Conservation (phyloP, 2,888 invertebrate genomes). For the Lepidochrysops patricia region DNA sequence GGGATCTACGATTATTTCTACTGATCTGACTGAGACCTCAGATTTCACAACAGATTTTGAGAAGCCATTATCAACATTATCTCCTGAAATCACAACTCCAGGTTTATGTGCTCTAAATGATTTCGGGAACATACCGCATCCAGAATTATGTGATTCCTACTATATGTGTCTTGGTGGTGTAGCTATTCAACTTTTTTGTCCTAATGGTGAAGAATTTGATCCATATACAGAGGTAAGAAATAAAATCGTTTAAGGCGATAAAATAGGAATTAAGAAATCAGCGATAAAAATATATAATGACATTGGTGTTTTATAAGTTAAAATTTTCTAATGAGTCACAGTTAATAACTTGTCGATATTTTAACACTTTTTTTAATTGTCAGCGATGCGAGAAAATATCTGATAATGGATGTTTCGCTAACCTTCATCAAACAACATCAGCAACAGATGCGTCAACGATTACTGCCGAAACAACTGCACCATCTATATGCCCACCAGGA, state of each 20-base stretch:
- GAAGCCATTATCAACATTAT: not conserved
- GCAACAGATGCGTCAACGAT: not conserved
- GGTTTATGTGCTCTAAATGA: slow-evolving; percentile 14
- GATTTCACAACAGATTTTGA: not conserved
- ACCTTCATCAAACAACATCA: not conserved
- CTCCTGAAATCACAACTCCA: slow-evolving; percentile 15
- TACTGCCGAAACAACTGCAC: slow-evolving; percentile 16
- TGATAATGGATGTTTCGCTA: slow-evolving; percentile 11
- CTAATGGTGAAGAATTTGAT: slow-evolving; percentile 16
- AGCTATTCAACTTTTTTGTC: slow-evolving; percentile 15
- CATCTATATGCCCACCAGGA: slow-evolving; percentile 30
- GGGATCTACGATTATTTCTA: not conserved
- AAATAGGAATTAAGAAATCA: too few relatives aligned
- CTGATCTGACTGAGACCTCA: not conserved
- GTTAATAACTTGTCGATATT: not conserved
- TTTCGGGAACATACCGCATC: slow-evolving; percentile 18
- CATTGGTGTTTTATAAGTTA: too few relatives aligned
- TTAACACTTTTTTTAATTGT: not conserved
- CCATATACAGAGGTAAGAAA: not conserved
- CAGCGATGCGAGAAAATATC: slow-evolving; percentile 9
- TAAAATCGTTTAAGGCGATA: too few relatives aligned
- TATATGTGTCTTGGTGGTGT: slow-evolving; percentile 18
- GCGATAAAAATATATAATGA: too few relatives aligned
- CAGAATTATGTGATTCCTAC: slow-evolving; percentile 18
- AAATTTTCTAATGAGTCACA: not conserved